These are phyloP conservation scores for Acipenser transmontanus DNA, from an alignment of 2,797 vertebrate species.

Conservation along the genomic window DNA sequence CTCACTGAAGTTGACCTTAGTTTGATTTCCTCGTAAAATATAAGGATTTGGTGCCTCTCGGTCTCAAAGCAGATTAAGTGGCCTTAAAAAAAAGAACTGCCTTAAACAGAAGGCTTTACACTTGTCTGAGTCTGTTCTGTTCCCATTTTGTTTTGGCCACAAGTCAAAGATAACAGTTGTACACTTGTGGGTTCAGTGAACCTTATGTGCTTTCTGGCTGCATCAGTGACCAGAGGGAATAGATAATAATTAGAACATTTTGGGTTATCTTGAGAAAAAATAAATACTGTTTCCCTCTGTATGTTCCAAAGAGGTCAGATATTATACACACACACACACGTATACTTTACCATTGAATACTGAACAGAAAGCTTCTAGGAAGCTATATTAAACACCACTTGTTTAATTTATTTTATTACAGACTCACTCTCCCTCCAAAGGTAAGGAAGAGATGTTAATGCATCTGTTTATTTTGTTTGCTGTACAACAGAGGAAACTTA, in stretches of 20 bases:
- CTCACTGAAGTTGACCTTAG: constrained; percentile 41
- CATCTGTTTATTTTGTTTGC: neutral
- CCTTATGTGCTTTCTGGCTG: constrained; percentile 73
- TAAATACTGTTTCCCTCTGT: neutral
- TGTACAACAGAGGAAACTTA: constrained; percentile 1
- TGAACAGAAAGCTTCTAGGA: neutral
- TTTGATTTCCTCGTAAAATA: constrained; percentile 46
- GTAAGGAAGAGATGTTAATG: neutral
- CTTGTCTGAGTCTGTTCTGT: constrained; percentile 57
- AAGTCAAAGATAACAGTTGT: constrained; percentile 93
- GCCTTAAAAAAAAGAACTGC: constrained; percentile 45
- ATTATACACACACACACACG: too few species aligned
- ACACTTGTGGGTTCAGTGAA: constrained; percentile 83
- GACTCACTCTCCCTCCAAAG: neutral
- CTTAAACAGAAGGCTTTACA: constrained; percentile 65
- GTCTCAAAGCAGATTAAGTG: constrained; percentile 55
- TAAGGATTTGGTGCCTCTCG: constrained; percentile 46
- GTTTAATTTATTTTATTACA: neutral
- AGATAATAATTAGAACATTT: constrained; percentile 87
- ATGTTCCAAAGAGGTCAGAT: too few species aligned
- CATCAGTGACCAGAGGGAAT: constrained; percentile 67
- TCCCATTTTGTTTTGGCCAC: constrained; percentile 83
- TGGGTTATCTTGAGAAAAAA: constrained; percentile 71
- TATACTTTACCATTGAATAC: too few species aligned
- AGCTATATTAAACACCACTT: neutral